Evolutionary conservation across 2,113 vertebrate genomes (phyloP).

Genomic region (Scomber scombrus): DNA sequence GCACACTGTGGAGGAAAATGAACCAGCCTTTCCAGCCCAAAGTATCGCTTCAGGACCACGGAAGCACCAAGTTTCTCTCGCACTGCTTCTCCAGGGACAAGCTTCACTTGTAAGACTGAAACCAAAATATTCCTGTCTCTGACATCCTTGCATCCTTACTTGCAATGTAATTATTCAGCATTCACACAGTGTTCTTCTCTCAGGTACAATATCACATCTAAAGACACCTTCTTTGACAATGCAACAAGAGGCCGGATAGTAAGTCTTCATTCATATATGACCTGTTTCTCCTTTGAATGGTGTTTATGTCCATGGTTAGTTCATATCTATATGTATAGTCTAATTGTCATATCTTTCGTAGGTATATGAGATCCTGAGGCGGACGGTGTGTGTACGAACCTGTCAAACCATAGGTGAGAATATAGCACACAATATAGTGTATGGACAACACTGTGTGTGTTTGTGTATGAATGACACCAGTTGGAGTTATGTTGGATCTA

Average conservation of each 20-base stretch:
- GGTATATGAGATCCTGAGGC: conserved; percentile 97
- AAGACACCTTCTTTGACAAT: conserved; percentile 97
- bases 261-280: conserved; percentile 74
- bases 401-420: conserved; percentile 94
- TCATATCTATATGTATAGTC: background rate
- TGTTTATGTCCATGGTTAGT: background rate
- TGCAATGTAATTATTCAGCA: too few species aligned
- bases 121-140: background rate
- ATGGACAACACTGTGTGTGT: background rate
- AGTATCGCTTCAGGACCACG: conserved; percentile 86
- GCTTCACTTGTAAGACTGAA: conserved; percentile 91
- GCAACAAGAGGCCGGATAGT: conserved; percentile 96
- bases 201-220: conserved; percentile 95
- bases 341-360: conserved; percentile 63
- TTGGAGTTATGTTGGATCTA: background rate
- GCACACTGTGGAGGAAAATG: conserved; percentile 87
- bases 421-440: background rate
- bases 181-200: conserved; percentile 36
- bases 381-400: conserved; percentile 90
- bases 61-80: conserved; percentile 90
- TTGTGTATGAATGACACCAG: background rate
- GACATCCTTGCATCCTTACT: background rate
- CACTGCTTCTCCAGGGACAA: conserved; percentile 97
- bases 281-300: background rate
- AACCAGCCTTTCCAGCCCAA: conserved; percentile 93